Percentiles rank a stretch among this genome's conserved stretches.
These are phyloP conservation scores for Microvelia longipes DNA, from an alignment of 1,140 invertebrate genomes.

Conservation along the genomic window DNA sequence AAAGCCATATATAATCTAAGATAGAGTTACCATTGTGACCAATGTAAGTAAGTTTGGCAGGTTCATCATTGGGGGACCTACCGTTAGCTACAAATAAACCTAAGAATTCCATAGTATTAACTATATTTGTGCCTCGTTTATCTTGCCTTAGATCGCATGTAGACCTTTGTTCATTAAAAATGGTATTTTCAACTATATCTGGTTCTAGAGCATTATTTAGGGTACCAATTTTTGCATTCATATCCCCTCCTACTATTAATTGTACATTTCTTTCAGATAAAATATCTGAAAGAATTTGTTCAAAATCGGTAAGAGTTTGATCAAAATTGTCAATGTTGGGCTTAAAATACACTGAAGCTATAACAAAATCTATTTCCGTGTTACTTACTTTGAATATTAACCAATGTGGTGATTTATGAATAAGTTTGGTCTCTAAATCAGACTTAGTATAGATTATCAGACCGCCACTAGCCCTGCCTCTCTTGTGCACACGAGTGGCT, in stretches of 20 bases:
- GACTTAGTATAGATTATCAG: neutral
- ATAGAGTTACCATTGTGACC: neutral
- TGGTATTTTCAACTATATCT: neutral
- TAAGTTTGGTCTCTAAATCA: neutral
- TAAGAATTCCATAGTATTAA: neutral
- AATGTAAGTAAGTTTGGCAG: neutral
- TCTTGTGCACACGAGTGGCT: neutral
- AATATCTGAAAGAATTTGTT: neutral
- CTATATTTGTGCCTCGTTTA: neutral
- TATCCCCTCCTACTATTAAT: neutral
- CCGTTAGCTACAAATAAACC: neutral
- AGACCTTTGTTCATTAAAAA: neutral
- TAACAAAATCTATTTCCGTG: neutral
- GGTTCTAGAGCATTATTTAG: neutral
- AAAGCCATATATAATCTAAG: neutral
- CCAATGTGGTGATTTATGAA: neutral
- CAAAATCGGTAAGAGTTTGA: neutral
- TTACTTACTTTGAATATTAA: neutral
- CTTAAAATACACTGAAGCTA: neutral
- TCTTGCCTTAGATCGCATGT: neutral
- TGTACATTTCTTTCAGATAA: neutral
- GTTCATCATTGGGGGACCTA: neutral
- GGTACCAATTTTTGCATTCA: neutral
- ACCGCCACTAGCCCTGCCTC: neutral
- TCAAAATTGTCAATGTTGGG: neutral